phyloP scores from a whole-genome alignment of 2,888 invertebrate genomes.

The Ernsta delagoae region DNA sequence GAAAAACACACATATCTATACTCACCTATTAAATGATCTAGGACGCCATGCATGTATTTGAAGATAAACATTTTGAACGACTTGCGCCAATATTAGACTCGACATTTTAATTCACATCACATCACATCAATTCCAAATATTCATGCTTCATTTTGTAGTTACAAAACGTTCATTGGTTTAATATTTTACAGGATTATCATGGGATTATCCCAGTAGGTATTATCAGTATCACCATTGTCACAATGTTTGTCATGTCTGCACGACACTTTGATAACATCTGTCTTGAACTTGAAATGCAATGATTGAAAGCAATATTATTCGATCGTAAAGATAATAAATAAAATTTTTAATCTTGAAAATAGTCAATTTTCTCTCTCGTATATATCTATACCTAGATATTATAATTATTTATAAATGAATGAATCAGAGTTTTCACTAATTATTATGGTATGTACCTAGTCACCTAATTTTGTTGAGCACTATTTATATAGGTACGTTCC shows the following conservation, averaged over 20 bases:
- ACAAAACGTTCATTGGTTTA: constrained; percentile 18
- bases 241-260: constrained; percentile 5
- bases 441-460: no score
- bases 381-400: neutral
- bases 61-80: constrained; percentile 6
- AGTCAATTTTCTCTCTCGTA: neutral
- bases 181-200: no score
- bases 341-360: no score
- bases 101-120: constrained; percentile 21
- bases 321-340: constrained; percentile 1
- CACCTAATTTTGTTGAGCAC: no score
- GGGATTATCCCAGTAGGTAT: constrained; percentile 10
- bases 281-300: constrained; percentile 31
- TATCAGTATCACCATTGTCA: constrained; percentile 20
- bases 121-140: neutral
- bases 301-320: constrained; percentile 8
- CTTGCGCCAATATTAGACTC: neutral
- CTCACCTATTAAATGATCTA: constrained; percentile 12
- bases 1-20: neutral
- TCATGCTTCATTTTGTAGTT: constrained; percentile 7
- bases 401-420: no score
- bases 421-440: no score
- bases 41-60: constrained; percentile 7
- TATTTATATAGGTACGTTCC: no score
- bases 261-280: constrained; percentile 34